Percentiles rank a stretch among this genome's conserved stretches.
phyloP scores from a whole-genome alignment of 2,888 invertebrate genomes.

The Hofmannophila pseudospretella region DNA sequence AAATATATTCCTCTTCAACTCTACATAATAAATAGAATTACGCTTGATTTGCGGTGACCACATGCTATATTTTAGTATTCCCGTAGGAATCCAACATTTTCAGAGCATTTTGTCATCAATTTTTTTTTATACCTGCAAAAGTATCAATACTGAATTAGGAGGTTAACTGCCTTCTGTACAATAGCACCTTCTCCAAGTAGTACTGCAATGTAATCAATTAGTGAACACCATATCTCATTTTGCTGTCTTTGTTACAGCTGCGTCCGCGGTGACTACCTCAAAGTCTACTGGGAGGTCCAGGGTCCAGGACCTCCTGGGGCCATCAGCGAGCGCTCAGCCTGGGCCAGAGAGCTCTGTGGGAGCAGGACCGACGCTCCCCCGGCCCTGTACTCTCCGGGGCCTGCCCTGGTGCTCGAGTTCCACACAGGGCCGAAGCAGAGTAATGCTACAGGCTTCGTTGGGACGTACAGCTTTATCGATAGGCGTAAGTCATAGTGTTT shows the following conservation, averaged over 20 bases:
- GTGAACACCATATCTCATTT: no score
- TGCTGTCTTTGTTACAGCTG: slow-evolving; percentile 81
- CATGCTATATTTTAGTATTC: no score
- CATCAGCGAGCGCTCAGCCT: slow-evolving; percentile 86
- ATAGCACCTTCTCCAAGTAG: no score
- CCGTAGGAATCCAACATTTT: no score
- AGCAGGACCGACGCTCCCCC: slow-evolving; percentile 82
- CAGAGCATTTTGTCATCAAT: no score
- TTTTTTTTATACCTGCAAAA: no score
- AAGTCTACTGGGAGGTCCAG: slow-evolving; percentile 88
- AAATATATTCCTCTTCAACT: no score
- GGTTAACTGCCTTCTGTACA: no score
- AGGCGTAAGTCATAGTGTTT: slow-evolving; percentile 81
- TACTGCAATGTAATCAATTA: no score
- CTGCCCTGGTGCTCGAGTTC: slow-evolving; percentile 85
- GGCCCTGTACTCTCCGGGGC: slow-evolving; percentile 85
- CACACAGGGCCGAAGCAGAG: slow-evolving; percentile 77
- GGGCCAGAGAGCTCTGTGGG: slow-evolving; percentile 86
- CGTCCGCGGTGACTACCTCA: slow-evolving; percentile 84
- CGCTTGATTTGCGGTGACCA: no score
- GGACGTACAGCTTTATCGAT: slow-evolving; percentile 87
- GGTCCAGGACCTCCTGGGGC: slow-evolving; percentile 82
- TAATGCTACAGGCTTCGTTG: slow-evolving; percentile 83
- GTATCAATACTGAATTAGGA: no score
- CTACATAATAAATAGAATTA: no score